These are phyloP conservation scores for Oryzias dopingdopingensis DNA, from an alignment of 2,797 vertebrate genomes.

Conservation along the genomic window DNA sequence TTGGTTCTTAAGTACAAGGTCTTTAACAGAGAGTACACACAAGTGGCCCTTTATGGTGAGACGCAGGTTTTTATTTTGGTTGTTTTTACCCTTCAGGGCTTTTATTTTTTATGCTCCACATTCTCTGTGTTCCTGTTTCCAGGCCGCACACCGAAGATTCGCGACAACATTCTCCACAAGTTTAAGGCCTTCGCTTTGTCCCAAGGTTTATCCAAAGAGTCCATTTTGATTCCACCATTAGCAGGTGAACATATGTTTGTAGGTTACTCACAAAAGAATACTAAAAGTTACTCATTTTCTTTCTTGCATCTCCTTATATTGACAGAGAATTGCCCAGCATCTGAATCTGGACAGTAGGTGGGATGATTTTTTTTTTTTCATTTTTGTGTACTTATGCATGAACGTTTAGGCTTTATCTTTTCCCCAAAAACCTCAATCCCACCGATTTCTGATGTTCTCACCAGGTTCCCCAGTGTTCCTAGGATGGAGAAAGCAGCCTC, in stretches of 20 bases:
- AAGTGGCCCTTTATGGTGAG: constrained; percentile 80
- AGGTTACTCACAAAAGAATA: background rate
- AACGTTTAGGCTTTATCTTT: no score
- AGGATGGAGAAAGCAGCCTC: no score
- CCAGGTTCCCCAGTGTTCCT: no score
- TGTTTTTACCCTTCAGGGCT: no score
- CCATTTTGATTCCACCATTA: constrained; percentile 71
- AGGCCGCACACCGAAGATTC: constrained; percentile 69
- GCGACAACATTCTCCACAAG: constrained; percentile 59
- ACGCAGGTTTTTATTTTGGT: background rate
- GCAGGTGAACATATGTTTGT: constrained; percentile 51
- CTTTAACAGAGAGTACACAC: constrained; percentile 76
- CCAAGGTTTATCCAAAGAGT: constrained; percentile 68
- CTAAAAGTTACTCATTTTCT: background rate
- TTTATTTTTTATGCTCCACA: background rate
- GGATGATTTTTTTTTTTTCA: constrained; percentile 1
- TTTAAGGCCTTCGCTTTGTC: constrained; percentile 69
- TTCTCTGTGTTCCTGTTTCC: constrained; percentile 6
- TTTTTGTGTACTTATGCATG: no score
- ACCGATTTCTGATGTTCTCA: no score
- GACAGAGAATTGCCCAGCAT: constrained; percentile 68
- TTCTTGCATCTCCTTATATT: constrained; percentile 14
- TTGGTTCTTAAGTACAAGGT: constrained; percentile 79
- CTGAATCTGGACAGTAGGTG: constrained; percentile 47
- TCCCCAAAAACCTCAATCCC: no score